phyloP scores from a whole-genome alignment of 2,888 invertebrate species.

The Falcaria lacertinaria region DNA sequence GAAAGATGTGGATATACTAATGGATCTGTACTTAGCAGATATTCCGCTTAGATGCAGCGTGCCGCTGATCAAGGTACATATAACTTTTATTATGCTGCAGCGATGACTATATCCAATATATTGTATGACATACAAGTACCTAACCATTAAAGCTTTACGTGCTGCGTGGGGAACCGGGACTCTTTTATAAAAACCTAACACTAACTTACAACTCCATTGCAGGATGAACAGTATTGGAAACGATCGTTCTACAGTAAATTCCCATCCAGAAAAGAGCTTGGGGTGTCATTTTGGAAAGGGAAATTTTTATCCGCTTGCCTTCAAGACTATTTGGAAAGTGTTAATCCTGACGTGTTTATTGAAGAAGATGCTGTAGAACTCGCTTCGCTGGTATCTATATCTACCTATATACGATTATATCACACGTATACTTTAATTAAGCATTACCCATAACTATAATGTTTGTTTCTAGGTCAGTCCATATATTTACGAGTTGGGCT shows the following conservation, averaged over 20 bases:
- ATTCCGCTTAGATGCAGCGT: constrained; percentile 79
- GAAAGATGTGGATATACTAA: constrained; percentile 77
- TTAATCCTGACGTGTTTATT: constrained; percentile 63
- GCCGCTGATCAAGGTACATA: constrained; percentile 68
- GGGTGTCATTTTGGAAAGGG: constrained; percentile 81
- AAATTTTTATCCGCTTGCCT: constrained; percentile 69
- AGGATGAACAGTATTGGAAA: constrained; percentile 84
- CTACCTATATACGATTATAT: background rate
- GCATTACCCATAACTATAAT: constrained; percentile 1
- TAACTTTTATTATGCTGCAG: background rate
- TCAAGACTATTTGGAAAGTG: constrained; percentile 65
- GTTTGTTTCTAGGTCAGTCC: constrained; percentile 60
- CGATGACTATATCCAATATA: no score
- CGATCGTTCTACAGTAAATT: constrained; percentile 66
- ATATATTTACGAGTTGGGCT: constrained; percentile 68
- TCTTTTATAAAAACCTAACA: background rate
- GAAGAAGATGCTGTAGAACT: constrained; percentile 61
- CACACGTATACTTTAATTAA: background rate
- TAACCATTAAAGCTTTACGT: no score
- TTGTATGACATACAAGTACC: no score
- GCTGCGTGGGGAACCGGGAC: no score
- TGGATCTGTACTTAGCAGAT: constrained; percentile 80
- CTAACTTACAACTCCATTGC: constrained; percentile 21
- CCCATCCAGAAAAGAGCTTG: constrained; percentile 50
- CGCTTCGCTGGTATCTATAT: constrained; percentile 48